Base-by-base conservation (phyloP, 2,888 invertebrate species). In the Drosophila pseudotakahashii region DNA sequence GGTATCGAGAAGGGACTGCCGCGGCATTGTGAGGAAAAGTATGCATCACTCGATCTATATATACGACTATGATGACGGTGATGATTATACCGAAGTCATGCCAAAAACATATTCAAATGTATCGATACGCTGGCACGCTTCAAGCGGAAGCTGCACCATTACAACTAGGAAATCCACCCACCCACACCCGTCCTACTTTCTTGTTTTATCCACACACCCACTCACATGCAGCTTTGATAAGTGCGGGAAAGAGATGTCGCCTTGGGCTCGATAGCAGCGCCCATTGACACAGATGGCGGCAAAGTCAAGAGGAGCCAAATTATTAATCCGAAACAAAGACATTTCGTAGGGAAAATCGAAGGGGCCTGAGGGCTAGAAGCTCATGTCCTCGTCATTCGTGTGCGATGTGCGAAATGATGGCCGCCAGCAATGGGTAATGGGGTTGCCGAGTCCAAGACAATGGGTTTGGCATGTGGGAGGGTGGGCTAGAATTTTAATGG, bases 291-390 rank as follows among this genome's bases (percentile, higher is more conserved):
- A 81, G 66, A 82, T 59, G 62, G 50, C 44, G 48, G 68, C 59
- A 82, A 72, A 79, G 85, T 81, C 82, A 85, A 80, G 82, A 75
- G 86, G 69, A 87, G 79, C 85, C 88, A 73, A 73, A 81, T 79
- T 72, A 70, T 63, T 58, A 67, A 69, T 73, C 48, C 61, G 72
- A 83, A 85, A 86, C 86, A 86, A 80, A 82, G 84, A 58, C 37
- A 16, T 44, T 51, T 66, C n/a, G 30, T n/a, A 7, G 26, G 44
- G 11, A 54, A 34, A 64, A 59, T 51, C 16, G 45, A 69, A 53
- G n/a, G 36, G 16, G 16, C 14, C 11, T 10, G 6, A 23, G 19
- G 41, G 9, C 23, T 0, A n/a, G 13, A 11, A 2, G 0, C 42
- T 11, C 13, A 2, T 42, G 42, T 42, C 42, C 42, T 42, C 19